Evolutionary conservation across 2,113 vertebrate genomes (phyloP).

Genomic region (Corythornis madagascariensis): DNA sequence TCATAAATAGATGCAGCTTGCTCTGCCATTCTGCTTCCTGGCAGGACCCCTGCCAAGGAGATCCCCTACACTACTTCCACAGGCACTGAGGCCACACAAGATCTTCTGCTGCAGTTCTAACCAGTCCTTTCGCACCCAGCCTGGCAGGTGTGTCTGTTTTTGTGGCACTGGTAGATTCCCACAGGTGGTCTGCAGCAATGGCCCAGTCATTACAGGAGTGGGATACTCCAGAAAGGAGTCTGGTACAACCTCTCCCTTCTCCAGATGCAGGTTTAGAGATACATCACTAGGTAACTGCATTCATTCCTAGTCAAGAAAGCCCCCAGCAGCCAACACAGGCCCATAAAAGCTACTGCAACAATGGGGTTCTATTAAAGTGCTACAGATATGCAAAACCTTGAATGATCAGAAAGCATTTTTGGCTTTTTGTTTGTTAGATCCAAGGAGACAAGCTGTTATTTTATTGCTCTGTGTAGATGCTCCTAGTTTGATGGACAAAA

Average conservation of each 20-base stretch:
- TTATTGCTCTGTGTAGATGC: conserved; percentile 42
- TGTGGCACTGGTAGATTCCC: neutral
- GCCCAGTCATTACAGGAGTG: neutral
- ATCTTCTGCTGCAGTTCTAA: neutral
- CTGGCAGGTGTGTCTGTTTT: neutral
- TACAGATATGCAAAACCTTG: neutral
- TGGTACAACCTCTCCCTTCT: neutral
- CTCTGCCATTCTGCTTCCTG: neutral
- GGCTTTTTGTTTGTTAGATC: neutral
- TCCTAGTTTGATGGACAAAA: conserved; percentile 62
- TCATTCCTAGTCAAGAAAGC: neutral
- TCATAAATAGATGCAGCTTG: neutral
- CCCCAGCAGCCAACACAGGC: neutral
- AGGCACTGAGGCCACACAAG: neutral
- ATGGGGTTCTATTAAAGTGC: neutral
- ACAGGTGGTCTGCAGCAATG: neutral
- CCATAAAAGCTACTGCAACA: neutral
- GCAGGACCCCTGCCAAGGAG: neutral
- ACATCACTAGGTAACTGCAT: neutral
- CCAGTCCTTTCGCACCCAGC: neutral
- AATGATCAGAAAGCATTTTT: conserved; percentile 41
- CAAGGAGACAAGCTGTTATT: conserved; percentile 59
- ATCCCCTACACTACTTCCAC: neutral
- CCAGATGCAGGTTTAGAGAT: neutral
- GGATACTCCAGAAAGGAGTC: neutral